Percentiles rank a stretch among this genome's conserved stretches.
Evolutionary conservation across 2,113 vertebrate species (phyloP).

Genomic region (Albula goreensis): DNA sequence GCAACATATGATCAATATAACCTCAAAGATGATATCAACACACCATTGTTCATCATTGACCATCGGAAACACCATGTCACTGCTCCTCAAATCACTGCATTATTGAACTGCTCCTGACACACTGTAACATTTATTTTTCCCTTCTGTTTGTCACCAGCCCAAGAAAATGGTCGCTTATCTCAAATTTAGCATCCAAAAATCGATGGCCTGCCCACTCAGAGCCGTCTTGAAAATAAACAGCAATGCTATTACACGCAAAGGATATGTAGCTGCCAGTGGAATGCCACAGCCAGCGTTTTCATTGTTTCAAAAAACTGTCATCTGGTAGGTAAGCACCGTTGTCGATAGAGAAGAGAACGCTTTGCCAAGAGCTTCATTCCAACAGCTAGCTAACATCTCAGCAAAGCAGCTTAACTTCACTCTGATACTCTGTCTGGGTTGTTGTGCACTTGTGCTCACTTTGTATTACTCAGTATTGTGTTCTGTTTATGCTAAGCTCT

Average conservation of each 20-base stretch:
- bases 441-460: neutral
- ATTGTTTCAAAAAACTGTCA: neutral
- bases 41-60: neutral
- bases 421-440: too few relatives aligned
- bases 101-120: neutral
- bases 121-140: neutral
- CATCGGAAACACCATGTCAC: neutral
- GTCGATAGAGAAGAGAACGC: neutral
- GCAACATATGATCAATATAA: neutral
- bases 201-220: neutral
- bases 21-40: neutral
- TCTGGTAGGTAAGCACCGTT: neutral
- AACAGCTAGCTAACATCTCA: neutral
- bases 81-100: neutral
- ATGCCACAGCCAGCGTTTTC: too few relatives aligned
- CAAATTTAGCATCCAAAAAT: neutral
- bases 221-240: neutral
- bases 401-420: too few relatives aligned
- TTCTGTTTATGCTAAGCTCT: neutral
- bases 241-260: neutral
- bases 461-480: neutral
- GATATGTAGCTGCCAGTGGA: neutral
- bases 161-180: neutral
- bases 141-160: neutral
- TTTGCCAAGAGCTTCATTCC: neutral